These are phyloP conservation scores for Clarias batrachus DNA, from an alignment of 2,113 vertebrate species.

Conservation along the genomic window DNA sequence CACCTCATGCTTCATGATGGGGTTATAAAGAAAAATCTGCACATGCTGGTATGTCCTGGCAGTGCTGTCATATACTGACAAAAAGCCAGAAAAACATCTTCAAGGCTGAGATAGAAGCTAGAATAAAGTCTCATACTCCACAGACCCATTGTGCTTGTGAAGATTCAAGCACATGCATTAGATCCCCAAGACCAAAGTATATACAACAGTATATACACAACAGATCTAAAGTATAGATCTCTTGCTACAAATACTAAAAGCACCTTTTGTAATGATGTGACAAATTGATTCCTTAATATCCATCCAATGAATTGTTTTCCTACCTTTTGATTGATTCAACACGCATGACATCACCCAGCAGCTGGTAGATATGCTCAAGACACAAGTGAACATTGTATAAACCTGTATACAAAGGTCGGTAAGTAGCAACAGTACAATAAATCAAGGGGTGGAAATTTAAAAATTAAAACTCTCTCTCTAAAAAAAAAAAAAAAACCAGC, in stretches of 20 bases:
- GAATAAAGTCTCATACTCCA: constrained; percentile 10
- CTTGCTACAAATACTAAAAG: constrained; percentile 49
- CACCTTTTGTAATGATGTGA: constrained; percentile 40
- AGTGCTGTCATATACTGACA: constrained; percentile 19
- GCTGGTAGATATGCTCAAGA: constrained; percentile 7
- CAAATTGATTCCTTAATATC: not conserved
- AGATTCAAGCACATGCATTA: constrained; percentile 21
- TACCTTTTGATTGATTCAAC: constrained; percentile 17
- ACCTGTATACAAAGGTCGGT: constrained; percentile 14
- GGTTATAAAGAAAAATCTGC: constrained; percentile 31
- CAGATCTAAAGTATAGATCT: constrained; percentile 29
- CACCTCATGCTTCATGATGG: constrained; percentile 25
- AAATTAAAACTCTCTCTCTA: constrained; percentile 5
- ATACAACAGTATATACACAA: constrained; percentile 18
- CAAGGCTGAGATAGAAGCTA: constrained; percentile 24
- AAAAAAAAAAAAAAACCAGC: not conserved
- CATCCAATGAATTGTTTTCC: constrained; percentile 14
- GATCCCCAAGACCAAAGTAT: constrained; percentile 7
- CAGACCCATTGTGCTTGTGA: constrained; percentile 27
- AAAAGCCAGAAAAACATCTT: constrained; percentile 14
- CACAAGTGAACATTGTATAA: not conserved
- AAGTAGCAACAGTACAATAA: not conserved
- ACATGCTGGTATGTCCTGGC: constrained; percentile 49
- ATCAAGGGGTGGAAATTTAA: not conserved
- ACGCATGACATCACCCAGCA: not conserved